These are phyloP conservation scores for Pseudochirops corinnae DNA, from an alignment of 2,797 vertebrate genomes.

Conservation along the genomic window DNA sequence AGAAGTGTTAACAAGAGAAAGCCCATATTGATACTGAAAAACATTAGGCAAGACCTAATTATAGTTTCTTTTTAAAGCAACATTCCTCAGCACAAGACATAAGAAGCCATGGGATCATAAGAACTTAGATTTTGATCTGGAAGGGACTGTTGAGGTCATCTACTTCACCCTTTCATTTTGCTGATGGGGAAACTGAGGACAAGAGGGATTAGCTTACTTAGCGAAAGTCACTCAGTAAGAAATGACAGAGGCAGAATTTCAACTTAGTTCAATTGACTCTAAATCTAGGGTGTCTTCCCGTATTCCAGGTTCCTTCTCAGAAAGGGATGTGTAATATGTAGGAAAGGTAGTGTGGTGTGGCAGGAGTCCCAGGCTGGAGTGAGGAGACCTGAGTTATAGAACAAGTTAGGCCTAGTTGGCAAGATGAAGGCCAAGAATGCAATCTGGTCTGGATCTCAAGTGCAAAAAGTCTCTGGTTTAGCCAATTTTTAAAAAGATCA, in stretches of 20 bases:
- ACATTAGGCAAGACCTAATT: slow-evolving; percentile 33
- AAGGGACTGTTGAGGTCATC: neutral
- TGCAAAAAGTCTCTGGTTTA: neutral
- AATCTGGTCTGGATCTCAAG: too few relatives aligned
- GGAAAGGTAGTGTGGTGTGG: neutral
- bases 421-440: too few relatives aligned
- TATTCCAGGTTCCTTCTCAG: neutral
- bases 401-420: too few relatives aligned
- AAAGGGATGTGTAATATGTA: neutral
- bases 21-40: neutral
- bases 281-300: neutral
- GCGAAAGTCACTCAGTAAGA: neutral
- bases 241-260: neutral
- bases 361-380: neutral
- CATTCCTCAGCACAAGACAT: neutral
- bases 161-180: neutral
- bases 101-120: neutral
- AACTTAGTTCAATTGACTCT: neutral
- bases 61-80: slow-evolving; percentile 9
- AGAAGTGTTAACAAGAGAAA: slow-evolving; percentile 37
- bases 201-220: neutral
- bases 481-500: neutral
- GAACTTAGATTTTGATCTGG: neutral
- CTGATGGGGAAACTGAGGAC: neutral
- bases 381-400: too few relatives aligned